Percentiles rank a stretch among this genome's conserved stretches.
Evolutionary conservation across 2,888 invertebrate species (phyloP).

Genomic region (Anticlea derivata): DNA sequence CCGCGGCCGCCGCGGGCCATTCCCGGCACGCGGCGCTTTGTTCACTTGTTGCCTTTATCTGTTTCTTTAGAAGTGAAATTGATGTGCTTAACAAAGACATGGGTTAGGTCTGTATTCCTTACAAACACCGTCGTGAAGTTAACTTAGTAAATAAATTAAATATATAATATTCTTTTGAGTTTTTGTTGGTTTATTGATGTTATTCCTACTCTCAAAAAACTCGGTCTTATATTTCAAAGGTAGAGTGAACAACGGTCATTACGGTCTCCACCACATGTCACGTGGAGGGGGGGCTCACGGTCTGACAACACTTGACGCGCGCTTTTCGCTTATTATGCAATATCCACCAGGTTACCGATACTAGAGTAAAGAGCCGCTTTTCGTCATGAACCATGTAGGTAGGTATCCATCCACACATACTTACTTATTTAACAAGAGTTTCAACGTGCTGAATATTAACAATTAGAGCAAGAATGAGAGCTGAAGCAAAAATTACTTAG

Average conservation of each 20-base stretch:
- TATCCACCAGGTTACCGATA: no score
- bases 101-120: background rate
- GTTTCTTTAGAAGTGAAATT: conserved; percentile 5
- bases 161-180: background rate
- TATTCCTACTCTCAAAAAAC: no score
- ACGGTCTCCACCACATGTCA: background rate
- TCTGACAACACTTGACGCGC: conserved; percentile 4
- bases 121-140: background rate
- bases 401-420: no score
- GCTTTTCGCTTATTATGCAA: background rate
- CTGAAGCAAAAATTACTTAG: no score
- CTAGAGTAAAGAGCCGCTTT: no score
- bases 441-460: no score
- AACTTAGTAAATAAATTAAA: background rate
- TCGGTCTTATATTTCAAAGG: no score
- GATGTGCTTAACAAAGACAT: background rate
- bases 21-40: conserved; percentile 15
- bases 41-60: conserved; percentile 19
- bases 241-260: no score
- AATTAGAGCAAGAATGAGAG: background rate
- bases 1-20: background rate
- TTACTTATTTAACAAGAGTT: no score
- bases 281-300: background rate
- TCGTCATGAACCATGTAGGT: no score
- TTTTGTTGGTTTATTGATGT: no score